These are phyloP conservation scores for Caenorhabditis sp. DNA, from an alignment of 2,888 invertebrate genomes.

Conservation along the genomic window DNA sequence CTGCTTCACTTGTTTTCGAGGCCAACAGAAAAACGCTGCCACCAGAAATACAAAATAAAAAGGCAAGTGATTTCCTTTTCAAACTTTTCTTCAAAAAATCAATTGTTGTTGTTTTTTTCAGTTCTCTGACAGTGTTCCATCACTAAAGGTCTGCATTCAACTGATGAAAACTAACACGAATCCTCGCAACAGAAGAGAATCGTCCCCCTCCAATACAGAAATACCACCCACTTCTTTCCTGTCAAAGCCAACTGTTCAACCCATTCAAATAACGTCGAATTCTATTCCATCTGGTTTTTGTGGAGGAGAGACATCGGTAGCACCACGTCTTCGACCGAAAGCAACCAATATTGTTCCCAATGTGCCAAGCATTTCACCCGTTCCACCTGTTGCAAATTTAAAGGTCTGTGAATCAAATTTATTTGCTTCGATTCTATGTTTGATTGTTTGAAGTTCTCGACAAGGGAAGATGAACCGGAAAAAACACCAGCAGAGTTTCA, in stretches of 20 bases:
- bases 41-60: conserved; percentile 84
- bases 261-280: neutral
- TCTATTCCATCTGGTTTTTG: neutral
- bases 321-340: conserved; percentile 82
- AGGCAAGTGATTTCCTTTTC: conserved; percentile 1
- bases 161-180: conserved; percentile 33
- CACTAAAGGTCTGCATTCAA: conserved; percentile 43
- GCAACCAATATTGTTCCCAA: conserved; percentile 66
- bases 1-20: conserved; percentile 84
- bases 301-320: conserved; percentile 77
- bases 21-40: conserved; percentile 84
- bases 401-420: no score
- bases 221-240: conserved; percentile 57
- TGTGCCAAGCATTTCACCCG: conserved; percentile 46
- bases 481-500: conserved; percentile 1
- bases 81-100: neutral
- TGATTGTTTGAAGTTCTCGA: conserved; percentile 14
- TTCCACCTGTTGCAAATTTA: conserved; percentile 30
- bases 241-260: neutral
- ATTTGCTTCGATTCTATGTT: no score
- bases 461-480: conserved; percentile 5
- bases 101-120: conserved; percentile 8
- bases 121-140: conserved; percentile 14
- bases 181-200: conserved; percentile 43
- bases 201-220: conserved; percentile 47